Conservation (phyloP, 23 tunicate genomes). For the Styela clava region DNA sequence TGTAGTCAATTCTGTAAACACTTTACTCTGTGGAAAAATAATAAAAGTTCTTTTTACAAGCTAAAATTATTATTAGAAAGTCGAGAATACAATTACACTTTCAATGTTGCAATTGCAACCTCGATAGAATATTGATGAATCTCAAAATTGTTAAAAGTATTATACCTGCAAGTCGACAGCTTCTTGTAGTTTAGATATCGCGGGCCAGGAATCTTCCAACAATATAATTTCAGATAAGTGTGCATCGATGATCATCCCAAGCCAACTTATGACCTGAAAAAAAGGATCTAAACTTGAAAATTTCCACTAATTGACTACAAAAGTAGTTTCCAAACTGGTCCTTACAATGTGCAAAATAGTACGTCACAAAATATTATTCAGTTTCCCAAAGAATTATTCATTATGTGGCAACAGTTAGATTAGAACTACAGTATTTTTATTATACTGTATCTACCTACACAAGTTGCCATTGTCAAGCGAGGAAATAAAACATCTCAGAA, state of each 20-base stretch:
- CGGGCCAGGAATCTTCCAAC: slow-evolving; percentile 33
- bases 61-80: no score
- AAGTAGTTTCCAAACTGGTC: background rate
- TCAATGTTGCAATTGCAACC: no score
- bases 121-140: no score
- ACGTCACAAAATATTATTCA: background rate
- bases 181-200: slow-evolving; percentile 1
- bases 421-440: no score
- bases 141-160: no score
- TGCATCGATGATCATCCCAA: slow-evolving; percentile 12
- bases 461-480: no score
- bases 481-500: no score
- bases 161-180: slow-evolving; percentile 6
- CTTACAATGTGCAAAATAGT: background rate
- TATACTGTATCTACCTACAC: no score
- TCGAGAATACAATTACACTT: no score
- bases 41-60: background rate
- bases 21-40: background rate
- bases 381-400: background rate
- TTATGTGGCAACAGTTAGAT: no score
- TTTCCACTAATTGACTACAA: background rate
- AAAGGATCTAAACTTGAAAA: background rate
- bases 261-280: slow-evolving; percentile 24
- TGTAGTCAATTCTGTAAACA: slow-evolving; percentile 15
- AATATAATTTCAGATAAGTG: slow-evolving; percentile 20